Percentiles rank a stretch among this genome's conserved stretches.
These are phyloP conservation scores for Rosalia funebris DNA, from an alignment of 2,888 invertebrate species.

Conservation along the genomic window DNA sequence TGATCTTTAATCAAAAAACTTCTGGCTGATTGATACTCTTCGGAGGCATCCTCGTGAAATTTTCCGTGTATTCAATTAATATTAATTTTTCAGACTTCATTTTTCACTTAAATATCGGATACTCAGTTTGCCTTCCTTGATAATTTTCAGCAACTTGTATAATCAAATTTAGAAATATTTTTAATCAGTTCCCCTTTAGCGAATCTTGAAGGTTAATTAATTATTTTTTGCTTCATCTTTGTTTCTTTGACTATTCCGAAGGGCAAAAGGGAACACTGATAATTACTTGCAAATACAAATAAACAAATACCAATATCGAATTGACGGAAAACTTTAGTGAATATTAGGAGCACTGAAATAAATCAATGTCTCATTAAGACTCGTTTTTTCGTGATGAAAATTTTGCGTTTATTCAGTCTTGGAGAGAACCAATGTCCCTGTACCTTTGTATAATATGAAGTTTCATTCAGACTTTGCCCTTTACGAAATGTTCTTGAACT, in stretches of 20 bases:
- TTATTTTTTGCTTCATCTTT: constrained; percentile 36
- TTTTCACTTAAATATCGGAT: constrained; percentile 21
- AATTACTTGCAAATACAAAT: constrained; percentile 35
- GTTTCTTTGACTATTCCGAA: constrained; percentile 30
- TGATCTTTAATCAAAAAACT: constrained; percentile 2
- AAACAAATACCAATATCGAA: neutral
- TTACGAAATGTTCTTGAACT: no score
- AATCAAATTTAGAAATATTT: constrained; percentile 52
- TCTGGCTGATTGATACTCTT: constrained; percentile 15
- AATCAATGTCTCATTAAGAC: no score
- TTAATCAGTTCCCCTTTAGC: constrained; percentile 43
- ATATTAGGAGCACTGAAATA: no score
- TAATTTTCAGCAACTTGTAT: constrained; percentile 42
- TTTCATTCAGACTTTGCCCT: no score
- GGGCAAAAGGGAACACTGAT: constrained; percentile 18
- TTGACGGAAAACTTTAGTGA: no score
- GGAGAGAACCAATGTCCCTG: no score
- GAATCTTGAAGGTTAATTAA: constrained; percentile 40
- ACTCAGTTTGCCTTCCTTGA: constrained; percentile 21
- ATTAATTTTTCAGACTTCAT: constrained; percentile 30
- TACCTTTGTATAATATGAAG: no score
- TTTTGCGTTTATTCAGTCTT: no score
- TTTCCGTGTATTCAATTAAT: constrained; percentile 25
- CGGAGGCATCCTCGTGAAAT: neutral
- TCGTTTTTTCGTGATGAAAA: no score